phyloP scores from a whole-genome alignment of 1,140 invertebrate species.

The Micrasema minimum region DNA sequence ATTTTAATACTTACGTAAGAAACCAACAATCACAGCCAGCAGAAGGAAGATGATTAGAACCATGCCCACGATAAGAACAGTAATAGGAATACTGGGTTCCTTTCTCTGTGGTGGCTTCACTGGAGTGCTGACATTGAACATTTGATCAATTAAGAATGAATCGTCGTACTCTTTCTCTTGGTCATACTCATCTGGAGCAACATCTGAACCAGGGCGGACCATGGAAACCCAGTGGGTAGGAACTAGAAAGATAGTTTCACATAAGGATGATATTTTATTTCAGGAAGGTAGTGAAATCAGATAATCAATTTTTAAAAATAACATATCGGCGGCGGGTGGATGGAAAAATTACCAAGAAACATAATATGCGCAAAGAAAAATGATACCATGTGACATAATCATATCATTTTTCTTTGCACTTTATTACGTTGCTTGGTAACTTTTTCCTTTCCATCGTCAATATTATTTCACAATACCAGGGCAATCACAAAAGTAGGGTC shows the following conservation, averaged over 20 bases:
- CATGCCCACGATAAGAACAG: slow-evolving; percentile 44
- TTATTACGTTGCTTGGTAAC: too few relatives aligned
- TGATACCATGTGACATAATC: too few relatives aligned
- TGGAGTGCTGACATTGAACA: slow-evolving; percentile 43
- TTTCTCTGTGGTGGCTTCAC: slow-evolving; percentile 37
- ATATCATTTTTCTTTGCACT: too few relatives aligned
- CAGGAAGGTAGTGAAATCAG: too few relatives aligned
- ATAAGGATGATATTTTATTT: too few relatives aligned
- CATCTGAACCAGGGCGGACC: slow-evolving; percentile 48
- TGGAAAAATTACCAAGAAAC: too few relatives aligned
- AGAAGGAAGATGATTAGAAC: slow-evolving; percentile 31
- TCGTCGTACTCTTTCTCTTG: slow-evolving; percentile 53
- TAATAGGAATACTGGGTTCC: slow-evolving; percentile 36
- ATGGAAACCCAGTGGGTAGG: slow-evolving; percentile 46
- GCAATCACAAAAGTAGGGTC: too few relatives aligned
- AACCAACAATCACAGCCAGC: slow-evolving; percentile 37
- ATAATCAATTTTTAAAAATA: too few relatives aligned
- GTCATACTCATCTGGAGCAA: slow-evolving; percentile 51
- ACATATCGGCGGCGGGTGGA: too few relatives aligned
- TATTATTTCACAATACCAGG: too few relatives aligned
- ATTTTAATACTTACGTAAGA: slow-evolving; percentile 45
- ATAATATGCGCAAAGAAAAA: too few relatives aligned
- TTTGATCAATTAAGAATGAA: slow-evolving; percentile 42
- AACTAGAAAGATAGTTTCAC: slow-evolving; percentile 45
- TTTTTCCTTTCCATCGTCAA: too few relatives aligned